Evolutionary conservation across 2,888 invertebrate species (phyloP), one percentile per base, ranked within the genome.

Genomic region (Phengaris alcon): DNA sequence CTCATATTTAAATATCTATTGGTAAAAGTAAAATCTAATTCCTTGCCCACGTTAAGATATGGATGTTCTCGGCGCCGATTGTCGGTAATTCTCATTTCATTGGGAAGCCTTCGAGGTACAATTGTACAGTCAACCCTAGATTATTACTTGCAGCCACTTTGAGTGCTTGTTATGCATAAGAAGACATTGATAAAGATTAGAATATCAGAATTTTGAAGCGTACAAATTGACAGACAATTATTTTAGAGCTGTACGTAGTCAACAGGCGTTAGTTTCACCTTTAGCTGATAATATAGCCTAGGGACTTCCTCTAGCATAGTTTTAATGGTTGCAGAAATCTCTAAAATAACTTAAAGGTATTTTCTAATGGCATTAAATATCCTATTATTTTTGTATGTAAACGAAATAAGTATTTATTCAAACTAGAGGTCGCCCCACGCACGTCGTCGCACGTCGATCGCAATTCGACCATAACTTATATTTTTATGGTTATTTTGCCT

Each of bases 81-180:
- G 81, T 70, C 74, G 64, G 78, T 79, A 78, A 78, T 80, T 80
- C 78, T 75, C 76, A 77, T 79, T 78, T 79, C 81, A 79, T 81
- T 81, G 81, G 78, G 75, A 80, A 76, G 81, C 79, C 82, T 83
- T 77, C 77, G 78, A 82, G 83, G 85, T 84, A 85, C 87, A 87
- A 88, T 88, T 88, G 89, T 87, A 86, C 83, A 87, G 87, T 88
- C 80, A 81, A 84, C 84, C 82, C 81, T 82, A 84, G 84, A 88
- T 88, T 88, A 85, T 86, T 87, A 84, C 87, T 85, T 81, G 79
- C 79, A 86, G 83, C 78, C 3, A 54, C 57, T 70, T 54, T 54
- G 8, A 70, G 51, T 5, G 72, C 72, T 72, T 72, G 52, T 72
- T 72, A 72, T 54, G 52, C 52, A 51, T 72, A 52, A 72, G 72